Evolutionary conservation across 2,888 invertebrate genomes (phyloP).

Genomic region (Melanostoma mellinum): DNA sequence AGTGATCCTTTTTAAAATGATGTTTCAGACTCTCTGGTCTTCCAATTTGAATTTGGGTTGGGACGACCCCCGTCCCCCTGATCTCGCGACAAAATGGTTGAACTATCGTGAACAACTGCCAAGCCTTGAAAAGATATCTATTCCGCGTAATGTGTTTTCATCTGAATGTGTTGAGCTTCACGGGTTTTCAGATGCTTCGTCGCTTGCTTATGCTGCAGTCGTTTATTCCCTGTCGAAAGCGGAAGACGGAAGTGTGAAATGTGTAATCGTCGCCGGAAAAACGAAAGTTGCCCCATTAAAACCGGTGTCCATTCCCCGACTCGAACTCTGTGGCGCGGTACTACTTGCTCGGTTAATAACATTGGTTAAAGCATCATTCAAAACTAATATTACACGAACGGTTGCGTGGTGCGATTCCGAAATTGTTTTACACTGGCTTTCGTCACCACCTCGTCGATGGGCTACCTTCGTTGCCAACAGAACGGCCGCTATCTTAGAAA

Average conservation of each 20-base stretch:
- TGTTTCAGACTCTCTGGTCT: too few relatives aligned
- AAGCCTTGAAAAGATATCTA: slow-evolving; percentile 18
- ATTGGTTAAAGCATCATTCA: slow-evolving; percentile 35
- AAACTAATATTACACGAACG: slow-evolving; percentile 57
- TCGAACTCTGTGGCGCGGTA: slow-evolving; percentile 55
- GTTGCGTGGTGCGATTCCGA: slow-evolving; percentile 74
- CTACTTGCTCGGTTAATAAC: slow-evolving; percentile 47
- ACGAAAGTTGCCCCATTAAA: slow-evolving; percentile 36
- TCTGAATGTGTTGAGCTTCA: background rate
- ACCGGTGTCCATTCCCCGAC: slow-evolving; percentile 44
- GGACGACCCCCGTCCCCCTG: slow-evolving; percentile 57
- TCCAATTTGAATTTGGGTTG: slow-evolving; percentile 30
- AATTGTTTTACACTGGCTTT: slow-evolving; percentile 75
- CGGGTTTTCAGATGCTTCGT: slow-evolving; percentile 35
- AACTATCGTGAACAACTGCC: slow-evolving; percentile 19
- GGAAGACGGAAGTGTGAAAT: background rate
- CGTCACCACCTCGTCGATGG: slow-evolving; percentile 60
- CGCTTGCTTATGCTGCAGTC: slow-evolving; percentile 13
- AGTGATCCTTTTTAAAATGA: too few relatives aligned
- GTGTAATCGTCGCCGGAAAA: slow-evolving; percentile 13
- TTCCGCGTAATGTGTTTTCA: slow-evolving; percentile 16
- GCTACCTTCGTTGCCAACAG: slow-evolving; percentile 63
- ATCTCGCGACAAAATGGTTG: slow-evolving; percentile 3
- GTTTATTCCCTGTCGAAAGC: background rate
- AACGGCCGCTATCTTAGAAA: slow-evolving; percentile 59